Base-by-base conservation (phyloP, 2,888 invertebrate species). In the Diplazon laetatorius region DNA sequence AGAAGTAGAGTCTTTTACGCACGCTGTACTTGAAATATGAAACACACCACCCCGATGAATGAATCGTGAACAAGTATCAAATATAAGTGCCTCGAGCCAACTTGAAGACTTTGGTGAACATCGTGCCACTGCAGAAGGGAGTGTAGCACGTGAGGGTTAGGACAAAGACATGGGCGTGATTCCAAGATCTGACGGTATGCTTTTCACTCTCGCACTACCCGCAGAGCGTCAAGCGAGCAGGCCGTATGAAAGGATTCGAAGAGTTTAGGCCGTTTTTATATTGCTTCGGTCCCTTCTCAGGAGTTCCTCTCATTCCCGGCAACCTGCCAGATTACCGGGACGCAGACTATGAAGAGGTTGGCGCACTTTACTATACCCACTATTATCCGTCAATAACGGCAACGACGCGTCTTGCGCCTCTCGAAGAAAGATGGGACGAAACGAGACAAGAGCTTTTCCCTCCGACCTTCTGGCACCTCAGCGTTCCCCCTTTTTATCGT, bases 181-280 rank as follows among this genome's bases (percentile, higher is more conserved):
- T 52, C 71, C 63, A 70, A 78, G 52, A 77, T 79, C 80, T 68
- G 20, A 39, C 46, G 68, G 69, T 76, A 80, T 52, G 50, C 66
- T 63, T 62, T 70, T 35, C 52, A 35, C 50, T 37, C 69, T 42
- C 60, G 37, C 50, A 60, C 65, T 78, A 42, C 62, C 72, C 60
- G 20, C 20, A 39, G 22, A 69, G 68, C 55, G 60, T 44, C 46
- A 52, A 65, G 46, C 50, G 35, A 57, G 44, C 73, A 77, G 72
- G 52, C 48, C 72, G 30, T 46, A 89, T 89, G 88, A 90, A 89
- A 90, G 89, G 87, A 90, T 89, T 89, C 89, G 83, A 86, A 85
- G 85, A 90, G 88, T 88, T 89, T 89, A 87, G 88, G 87, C 84
- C 87, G 87, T 85, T 87, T 84, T 88, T 89, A 88, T 75, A 78